These are phyloP conservation scores for Furcula furcula DNA, from an alignment of 2,888 invertebrate species.

Conservation along the genomic window DNA sequence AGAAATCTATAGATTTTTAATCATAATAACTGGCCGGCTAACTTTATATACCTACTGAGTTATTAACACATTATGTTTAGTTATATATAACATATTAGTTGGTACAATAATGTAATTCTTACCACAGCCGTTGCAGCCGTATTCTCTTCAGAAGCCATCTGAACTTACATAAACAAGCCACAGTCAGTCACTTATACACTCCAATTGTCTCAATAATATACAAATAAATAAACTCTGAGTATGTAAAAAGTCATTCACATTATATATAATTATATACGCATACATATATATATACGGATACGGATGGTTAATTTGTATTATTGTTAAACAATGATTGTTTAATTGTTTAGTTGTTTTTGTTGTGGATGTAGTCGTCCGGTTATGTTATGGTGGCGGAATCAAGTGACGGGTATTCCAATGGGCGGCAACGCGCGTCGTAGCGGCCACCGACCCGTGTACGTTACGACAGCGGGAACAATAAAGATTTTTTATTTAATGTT, in stretches of 20 bases:
- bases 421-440: constrained; percentile 47
- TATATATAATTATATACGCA: no score
- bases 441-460: constrained; percentile 66
- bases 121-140: constrained; percentile 60
- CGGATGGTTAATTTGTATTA: neutral
- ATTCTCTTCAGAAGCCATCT: constrained; percentile 61
- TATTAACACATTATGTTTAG: no score
- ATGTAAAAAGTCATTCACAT: neutral
- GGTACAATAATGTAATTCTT: no score
- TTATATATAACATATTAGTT: no score
- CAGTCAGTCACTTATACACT: constrained; percentile 29
- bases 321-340: neutral
- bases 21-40: no score
- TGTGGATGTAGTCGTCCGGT: constrained; percentile 73
- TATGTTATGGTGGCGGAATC: constrained; percentile 76
- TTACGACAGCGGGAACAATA: constrained; percentile 26
- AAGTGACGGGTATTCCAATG: constrained; percentile 66
- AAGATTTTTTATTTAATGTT: no score
- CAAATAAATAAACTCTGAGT: neutral
- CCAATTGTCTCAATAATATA: constrained; percentile 10
- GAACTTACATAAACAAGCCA: constrained; percentile 18
- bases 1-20: no score
- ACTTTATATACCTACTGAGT: no score
- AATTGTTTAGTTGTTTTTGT: constrained; percentile 29
- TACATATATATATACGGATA: no score